Conservation (phyloP, 2,113 vertebrate genomes). For the Colistium nudipinnis region DNA sequence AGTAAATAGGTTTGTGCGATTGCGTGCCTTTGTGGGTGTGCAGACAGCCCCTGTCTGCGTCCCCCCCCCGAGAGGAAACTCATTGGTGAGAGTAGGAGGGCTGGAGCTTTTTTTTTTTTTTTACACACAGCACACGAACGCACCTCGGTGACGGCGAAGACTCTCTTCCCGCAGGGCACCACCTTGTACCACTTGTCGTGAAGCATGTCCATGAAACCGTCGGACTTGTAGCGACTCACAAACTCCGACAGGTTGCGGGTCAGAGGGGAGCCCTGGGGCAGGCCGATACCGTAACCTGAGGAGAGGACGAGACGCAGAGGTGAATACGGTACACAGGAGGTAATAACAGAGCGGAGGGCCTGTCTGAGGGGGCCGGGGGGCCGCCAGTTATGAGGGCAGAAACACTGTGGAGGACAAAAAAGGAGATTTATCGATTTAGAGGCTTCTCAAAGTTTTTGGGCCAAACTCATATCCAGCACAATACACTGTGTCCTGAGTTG, state of each 20-base stretch:
- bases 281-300: conserved; percentile 95
- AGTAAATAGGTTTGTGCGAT: conserved; percentile 40
- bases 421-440: conserved; percentile 35
- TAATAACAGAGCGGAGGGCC: background rate
- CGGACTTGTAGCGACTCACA: conserved; percentile 95
- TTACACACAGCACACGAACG: conserved; percentile 41
- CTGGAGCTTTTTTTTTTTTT: conserved; percentile 36
- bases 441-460: conserved; percentile 31
- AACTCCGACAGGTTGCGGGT: conserved; percentile 94
- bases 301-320: conserved; percentile 25
- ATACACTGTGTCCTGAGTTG: background rate
- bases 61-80: conserved; percentile 63
- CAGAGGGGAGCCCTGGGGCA: conserved; percentile 91
- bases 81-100: conserved; percentile 52
- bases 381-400: no score
- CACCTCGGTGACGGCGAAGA: conserved; percentile 93
- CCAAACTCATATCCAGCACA: conserved; percentile 3
- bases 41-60: conserved; percentile 46
- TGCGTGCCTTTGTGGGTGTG: conserved; percentile 27
- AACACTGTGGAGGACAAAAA: conserved; percentile 47
- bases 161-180: conserved; percentile 93
- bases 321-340: conserved; percentile 7
- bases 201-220: conserved; percentile 95
- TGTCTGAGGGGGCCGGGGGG: conserved; percentile 14
- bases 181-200: conserved; percentile 98